Evolutionary conservation across 2,113 vertebrate species (phyloP).

Genomic region (Pluvianellus socialis): DNA sequence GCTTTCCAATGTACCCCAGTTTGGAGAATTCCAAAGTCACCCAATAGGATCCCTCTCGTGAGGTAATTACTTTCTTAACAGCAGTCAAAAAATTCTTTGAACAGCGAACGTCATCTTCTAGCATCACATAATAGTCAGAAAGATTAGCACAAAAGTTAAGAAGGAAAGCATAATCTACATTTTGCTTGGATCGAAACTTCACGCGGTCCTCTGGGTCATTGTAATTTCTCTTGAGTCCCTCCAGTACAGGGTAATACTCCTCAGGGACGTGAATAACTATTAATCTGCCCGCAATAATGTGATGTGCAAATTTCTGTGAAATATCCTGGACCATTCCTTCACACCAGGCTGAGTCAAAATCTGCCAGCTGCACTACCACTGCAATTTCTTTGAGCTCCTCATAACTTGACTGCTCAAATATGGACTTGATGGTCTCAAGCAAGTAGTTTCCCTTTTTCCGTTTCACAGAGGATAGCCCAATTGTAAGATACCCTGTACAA

Average conservation of each 20-base stretch:
- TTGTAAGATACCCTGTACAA: conserved; percentile 90
- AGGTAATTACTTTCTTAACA: conserved; percentile 97
- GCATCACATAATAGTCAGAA: conserved; percentile 97
- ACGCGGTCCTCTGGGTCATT: conserved; percentile 96
- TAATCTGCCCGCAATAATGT: conserved; percentile 93
- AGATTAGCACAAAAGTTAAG: conserved; percentile 97
- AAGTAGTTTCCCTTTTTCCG: conserved; percentile 94
- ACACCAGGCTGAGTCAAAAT: conserved; percentile 92
- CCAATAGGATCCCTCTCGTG: conserved; percentile 94
- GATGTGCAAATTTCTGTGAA: conserved; percentile 94
- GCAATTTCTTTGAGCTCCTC: conserved; percentile 95
- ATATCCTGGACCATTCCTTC: conserved; percentile 92
- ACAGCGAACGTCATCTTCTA: conserved; percentile 96
- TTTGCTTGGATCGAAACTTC: conserved; percentile 97
- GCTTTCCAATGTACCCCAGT: conserved; percentile 96
- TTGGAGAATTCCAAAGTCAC: conserved; percentile 98
- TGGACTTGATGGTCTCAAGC: conserved; percentile 94
- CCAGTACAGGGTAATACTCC: conserved; percentile 90
- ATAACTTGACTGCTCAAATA: conserved; percentile 97
- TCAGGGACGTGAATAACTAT: conserved; percentile 95
- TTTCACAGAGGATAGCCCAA: conserved; percentile 94
- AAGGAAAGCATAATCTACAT: conserved; percentile 89
- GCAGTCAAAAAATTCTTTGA: conserved; percentile 94
- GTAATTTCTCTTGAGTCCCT: conserved; percentile 97
- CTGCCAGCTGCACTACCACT: conserved; percentile 93